Evolutionary conservation across 92 coral and sea anemone genomes (phyloP).

Genomic region (Micromussa lordhowensis): DNA sequence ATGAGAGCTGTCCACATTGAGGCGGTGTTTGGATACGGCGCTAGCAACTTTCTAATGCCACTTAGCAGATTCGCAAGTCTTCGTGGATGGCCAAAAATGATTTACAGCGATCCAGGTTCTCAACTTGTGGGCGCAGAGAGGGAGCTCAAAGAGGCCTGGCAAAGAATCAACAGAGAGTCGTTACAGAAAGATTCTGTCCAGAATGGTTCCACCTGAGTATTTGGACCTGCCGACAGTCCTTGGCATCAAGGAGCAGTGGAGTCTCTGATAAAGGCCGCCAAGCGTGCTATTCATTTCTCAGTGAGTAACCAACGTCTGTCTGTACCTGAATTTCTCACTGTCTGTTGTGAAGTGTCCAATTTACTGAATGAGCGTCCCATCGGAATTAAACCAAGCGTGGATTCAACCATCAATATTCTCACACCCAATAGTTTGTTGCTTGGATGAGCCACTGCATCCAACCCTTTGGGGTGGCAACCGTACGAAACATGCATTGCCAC

Average conservation of each 20-base stretch:
- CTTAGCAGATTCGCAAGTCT: conserved; percentile 73
- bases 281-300: conserved; percentile 78
- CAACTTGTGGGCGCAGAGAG: conserved; percentile 72
- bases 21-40: conserved; percentile 71
- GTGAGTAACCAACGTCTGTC: conserved; percentile 74
- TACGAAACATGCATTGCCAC: conserved; percentile 24
- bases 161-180: conserved; percentile 43
- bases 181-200: conserved; percentile 49
- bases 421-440: conserved; percentile 73
- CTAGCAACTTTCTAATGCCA: conserved; percentile 72
- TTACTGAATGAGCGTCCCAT: conserved; percentile 79
- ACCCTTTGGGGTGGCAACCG: conserved; percentile 77
- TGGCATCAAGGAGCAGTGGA: conserved; percentile 81
- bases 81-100: conserved; percentile 71
- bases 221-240: conserved; percentile 81
- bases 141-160: conserved; percentile 75
- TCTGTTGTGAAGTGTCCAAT: conserved; percentile 71
- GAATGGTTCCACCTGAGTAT: conserved; percentile 71
- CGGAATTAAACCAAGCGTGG: conserved; percentile 62
- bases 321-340: conserved; percentile 69
- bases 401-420: conserved; percentile 59
- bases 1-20: conserved; percentile 79
- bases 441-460: conserved; percentile 73
- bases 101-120: conserved; percentile 83
- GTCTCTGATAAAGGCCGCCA: conserved; percentile 72